phyloP scores from a whole-genome alignment of 2,113 vertebrate species.

The Coturnix japonica region DNA sequence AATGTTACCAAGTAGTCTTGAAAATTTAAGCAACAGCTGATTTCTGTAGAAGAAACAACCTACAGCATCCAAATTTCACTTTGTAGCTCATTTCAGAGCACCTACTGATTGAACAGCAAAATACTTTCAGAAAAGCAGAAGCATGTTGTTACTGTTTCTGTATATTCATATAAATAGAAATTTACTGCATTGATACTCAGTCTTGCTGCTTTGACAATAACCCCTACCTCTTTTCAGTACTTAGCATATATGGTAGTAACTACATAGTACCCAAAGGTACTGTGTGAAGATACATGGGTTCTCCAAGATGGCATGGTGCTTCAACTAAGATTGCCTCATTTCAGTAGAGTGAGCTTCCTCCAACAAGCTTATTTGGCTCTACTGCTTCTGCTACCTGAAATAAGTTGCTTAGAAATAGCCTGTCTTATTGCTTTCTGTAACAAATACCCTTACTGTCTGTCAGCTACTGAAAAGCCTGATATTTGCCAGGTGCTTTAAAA shows the following conservation, averaged over 20 bases:
- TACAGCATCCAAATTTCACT: not conserved
- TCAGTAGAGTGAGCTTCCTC: not conserved
- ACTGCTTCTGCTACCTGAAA: not conserved
- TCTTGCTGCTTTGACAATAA: not conserved
- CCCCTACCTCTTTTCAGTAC: not conserved
- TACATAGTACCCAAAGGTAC: not conserved
- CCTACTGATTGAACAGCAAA: not conserved
- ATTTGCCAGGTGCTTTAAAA: not conserved
- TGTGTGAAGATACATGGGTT: not conserved
- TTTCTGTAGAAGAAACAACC: not conserved
- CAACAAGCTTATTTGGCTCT: not conserved
- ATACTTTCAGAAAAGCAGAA: not conserved
- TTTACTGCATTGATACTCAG: not conserved
- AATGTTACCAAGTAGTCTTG: not conserved
- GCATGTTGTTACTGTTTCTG: not conserved
- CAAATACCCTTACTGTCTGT: not conserved
- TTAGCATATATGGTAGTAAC: not conserved
- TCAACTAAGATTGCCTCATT: not conserved
- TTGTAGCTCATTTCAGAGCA: not conserved
- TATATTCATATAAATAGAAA: not conserved
- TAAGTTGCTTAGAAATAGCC: not conserved
- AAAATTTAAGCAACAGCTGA: not conserved
- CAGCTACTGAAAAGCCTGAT: not conserved
- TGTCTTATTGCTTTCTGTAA: not conserved
- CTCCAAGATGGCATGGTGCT: not conserved